These are phyloP conservation scores for Grus americana DNA, from an alignment of 2,113 vertebrate species.

Conservation along the genomic window DNA sequence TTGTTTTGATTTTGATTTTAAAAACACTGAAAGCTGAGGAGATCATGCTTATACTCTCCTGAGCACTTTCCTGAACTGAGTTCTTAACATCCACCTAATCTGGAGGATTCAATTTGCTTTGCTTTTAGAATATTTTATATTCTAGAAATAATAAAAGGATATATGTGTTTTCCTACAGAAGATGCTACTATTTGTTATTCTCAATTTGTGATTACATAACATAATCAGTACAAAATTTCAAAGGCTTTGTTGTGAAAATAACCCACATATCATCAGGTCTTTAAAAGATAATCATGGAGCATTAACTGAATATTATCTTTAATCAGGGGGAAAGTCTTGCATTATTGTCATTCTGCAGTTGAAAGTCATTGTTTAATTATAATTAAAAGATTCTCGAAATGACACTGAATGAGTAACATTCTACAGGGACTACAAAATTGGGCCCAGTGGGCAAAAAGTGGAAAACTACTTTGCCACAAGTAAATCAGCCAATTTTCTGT, in stretches of 20 bases:
- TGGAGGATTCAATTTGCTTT: background rate
- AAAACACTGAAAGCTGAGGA: background rate
- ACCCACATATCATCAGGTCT: background rate
- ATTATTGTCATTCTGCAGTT: background rate
- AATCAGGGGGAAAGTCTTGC: background rate
- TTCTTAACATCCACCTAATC: background rate
- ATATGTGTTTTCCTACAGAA: background rate
- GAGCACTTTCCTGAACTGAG: background rate
- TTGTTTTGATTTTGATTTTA: background rate
- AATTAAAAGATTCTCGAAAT: background rate
- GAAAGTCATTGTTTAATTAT: background rate
- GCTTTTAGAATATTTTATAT: background rate
- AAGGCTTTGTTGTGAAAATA: background rate
- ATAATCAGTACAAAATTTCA: background rate
- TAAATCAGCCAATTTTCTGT: background rate
- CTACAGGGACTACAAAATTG: background rate
- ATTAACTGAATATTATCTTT: background rate
- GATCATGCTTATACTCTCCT: background rate
- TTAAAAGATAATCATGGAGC: background rate
- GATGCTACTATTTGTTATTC: background rate
- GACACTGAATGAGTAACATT: background rate
- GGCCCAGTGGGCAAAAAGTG: background rate
- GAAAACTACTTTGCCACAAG: background rate
- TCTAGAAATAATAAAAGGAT: background rate
- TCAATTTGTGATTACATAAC: background rate